phyloP scores from a whole-genome alignment of 2,888 invertebrate genomes.

The Euzetes globulus region DNA sequence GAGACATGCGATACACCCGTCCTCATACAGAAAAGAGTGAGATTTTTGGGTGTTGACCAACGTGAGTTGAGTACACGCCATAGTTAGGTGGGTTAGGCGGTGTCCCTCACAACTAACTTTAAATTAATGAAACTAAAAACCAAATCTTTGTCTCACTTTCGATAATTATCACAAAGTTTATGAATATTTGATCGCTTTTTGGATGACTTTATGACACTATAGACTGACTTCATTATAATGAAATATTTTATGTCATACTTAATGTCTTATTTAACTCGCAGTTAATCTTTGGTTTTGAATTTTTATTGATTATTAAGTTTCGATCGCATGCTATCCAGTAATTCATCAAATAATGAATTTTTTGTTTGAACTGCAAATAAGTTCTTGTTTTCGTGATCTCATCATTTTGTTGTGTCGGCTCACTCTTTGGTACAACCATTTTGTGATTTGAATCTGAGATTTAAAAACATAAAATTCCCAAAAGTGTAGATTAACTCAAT shows the following conservation, averaged over 20 bases:
- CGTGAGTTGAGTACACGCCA: slow-evolving; percentile 25
- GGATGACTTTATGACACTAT: background rate
- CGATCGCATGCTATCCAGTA: slow-evolving; percentile 10
- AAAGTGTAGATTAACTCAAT: background rate
- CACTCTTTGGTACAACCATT: no score
- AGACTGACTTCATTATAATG: background rate
- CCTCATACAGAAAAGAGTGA: slow-evolving; percentile 20
- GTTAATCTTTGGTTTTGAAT: background rate
- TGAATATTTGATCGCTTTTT: background rate
- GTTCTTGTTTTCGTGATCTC: background rate
- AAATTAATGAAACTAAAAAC: slow-evolving; percentile 28
- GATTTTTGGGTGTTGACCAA: slow-evolving; percentile 15
- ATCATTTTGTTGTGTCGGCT: background rate
- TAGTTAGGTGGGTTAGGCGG: slow-evolving; percentile 24
- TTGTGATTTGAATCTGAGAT: no score
- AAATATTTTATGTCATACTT: slow-evolving; percentile 21
- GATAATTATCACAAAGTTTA: background rate
- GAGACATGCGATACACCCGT: slow-evolving; percentile 26
- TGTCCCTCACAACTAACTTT: background rate
- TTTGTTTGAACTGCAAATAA: background rate
- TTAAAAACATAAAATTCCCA: no score
- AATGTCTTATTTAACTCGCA: background rate
- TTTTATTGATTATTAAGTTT: background rate
- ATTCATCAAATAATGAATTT: slow-evolving; percentile 10
- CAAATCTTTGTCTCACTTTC: background rate